Evolutionary conservation across 2,797 vertebrate species (phyloP), one percentile per base, ranked within the genome.

Genomic region (Pangasius mekongensis): DNA sequence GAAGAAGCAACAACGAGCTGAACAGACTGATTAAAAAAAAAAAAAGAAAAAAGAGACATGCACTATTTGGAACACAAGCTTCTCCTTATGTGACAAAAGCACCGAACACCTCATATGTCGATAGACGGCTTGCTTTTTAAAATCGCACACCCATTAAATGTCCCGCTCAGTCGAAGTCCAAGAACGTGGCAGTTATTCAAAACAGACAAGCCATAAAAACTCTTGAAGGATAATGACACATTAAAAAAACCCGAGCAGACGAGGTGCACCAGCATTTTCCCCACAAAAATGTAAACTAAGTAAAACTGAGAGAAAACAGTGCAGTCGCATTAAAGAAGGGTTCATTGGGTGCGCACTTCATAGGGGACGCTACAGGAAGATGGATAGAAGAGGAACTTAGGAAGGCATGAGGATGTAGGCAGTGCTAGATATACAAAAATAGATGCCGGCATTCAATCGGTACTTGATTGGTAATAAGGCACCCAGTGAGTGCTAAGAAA

Each of bases 291-390:
- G 76, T 14, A 9, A 86, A 52, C 33, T 30, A 30, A 20, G 18
- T 13, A 60, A 43, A 30, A 71, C 49, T 33, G 33, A n/a, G 43
- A 56, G 8, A 36, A 54, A 27, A 49, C 18, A 11, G 5, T n/a
- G n/a, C 1, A 16, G 13, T 3, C 4, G 20, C 30, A 52, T 64
- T 47, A 39, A 33, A 16, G 33, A 22, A 74, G 66, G 36, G n/a
- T 73, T 87, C 67, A 87, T n/a, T 83, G 52, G 39, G 81, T 36
- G 80, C 11, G 56, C 36, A 73, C 52, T 67, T 82, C 36, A 73
- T 20, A 71, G 8, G 47, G 66, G 78, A 73, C 69, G 33, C 0
- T 8, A 77, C 33, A 67, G 24, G n/a, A 20, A 30, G 1, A 47
- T 49, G 73, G 56, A 84, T 56, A 36, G 56, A 58, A 36, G 62